Evolutionary conservation across 1,140 invertebrate genomes (phyloP).

Genomic region (Calycopis cecrops): DNA sequence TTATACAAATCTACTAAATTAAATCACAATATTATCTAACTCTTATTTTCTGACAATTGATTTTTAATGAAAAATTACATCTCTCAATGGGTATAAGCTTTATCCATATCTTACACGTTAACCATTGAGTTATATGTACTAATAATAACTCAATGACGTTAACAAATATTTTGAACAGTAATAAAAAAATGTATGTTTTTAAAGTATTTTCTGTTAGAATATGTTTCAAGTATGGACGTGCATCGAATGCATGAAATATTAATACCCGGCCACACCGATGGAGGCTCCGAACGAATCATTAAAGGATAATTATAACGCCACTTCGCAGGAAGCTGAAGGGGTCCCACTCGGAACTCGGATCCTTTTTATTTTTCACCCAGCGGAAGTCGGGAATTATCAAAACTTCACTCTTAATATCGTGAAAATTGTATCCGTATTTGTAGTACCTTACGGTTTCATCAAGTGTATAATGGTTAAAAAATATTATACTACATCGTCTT

Average conservation of each 20-base stretch:
- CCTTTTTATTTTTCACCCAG: slow-evolving; percentile 48
- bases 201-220: neutral
- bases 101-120: too few relatives aligned
- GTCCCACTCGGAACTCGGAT: slow-evolving; percentile 65
- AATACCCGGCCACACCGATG: slow-evolving; percentile 58
- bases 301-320: slow-evolving; percentile 67
- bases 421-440: slow-evolving; percentile 16
- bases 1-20: too few relatives aligned
- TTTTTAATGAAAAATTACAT: too few relatives aligned
- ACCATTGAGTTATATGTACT: too few relatives aligned
- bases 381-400: slow-evolving; percentile 48
- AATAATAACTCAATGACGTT: too few relatives aligned
- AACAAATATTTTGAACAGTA: too few relatives aligned
- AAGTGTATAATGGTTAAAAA: too few relatives aligned
- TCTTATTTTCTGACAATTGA: too few relatives aligned
- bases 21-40: too few relatives aligned
- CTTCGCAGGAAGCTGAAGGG: slow-evolving; percentile 61
- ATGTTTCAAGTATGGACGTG: slow-evolving; percentile 32
- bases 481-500: too few relatives aligned
- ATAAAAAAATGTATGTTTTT: too few relatives aligned
- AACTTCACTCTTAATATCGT: slow-evolving; percentile 33
- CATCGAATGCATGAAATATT: slow-evolving; percentile 62
- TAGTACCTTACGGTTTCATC: neutral
- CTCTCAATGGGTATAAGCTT: too few relatives aligned
- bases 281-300: slow-evolving; percentile 60